Percentiles rank a stretch among this genome's conserved stretches.
phyloP scores from a whole-genome alignment of 1,140 invertebrate species.

The Drosophila albomicans region DNA sequence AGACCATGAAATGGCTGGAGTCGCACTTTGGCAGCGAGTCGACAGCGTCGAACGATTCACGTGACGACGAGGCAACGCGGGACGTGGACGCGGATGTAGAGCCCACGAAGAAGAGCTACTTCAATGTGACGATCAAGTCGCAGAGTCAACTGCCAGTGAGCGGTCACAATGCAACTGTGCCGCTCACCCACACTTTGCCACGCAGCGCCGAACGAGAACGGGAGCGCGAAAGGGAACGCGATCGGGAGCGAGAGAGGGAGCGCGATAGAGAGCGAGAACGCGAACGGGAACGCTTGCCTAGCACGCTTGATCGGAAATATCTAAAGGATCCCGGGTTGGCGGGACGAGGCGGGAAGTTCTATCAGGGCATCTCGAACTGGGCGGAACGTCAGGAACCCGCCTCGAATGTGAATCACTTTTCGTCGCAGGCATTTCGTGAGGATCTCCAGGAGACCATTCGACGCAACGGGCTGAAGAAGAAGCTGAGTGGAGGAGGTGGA shows the following conservation, averaged over 20 bases:
- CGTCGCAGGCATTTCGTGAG: slow-evolving; percentile 81
- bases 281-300: slow-evolving; percentile 30
- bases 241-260: slow-evolving; percentile 10
- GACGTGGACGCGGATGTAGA: slow-evolving; percentile 86
- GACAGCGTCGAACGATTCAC: slow-evolving; percentile 89
- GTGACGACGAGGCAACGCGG: slow-evolving; percentile 83
- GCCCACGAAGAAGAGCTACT: slow-evolving; percentile 89
- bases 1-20: slow-evolving; percentile 95
- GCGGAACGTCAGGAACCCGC: slow-evolving; percentile 87
- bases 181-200: slow-evolving; percentile 61
- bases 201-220: slow-evolving; percentile 49
- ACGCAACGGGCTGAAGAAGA: slow-evolving; percentile 51
- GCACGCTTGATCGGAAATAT: slow-evolving; percentile 59
- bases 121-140: slow-evolving; percentile 92
- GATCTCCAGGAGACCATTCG: slow-evolving; percentile 83
- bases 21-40: slow-evolving; percentile 95
- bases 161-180: background rate
- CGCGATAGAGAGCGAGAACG: slow-evolving; percentile 26
- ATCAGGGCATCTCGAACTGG: slow-evolving; percentile 92
- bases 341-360: slow-evolving; percentile 85
- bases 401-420: slow-evolving; percentile 64
- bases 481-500: background rate
- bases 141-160: slow-evolving; percentile 80
- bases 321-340: slow-evolving; percentile 20
- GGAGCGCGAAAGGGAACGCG: slow-evolving; percentile 32